phyloP scores from a whole-genome alignment of 2,113 vertebrate species.

The Cheirogaleus medius region DNA sequence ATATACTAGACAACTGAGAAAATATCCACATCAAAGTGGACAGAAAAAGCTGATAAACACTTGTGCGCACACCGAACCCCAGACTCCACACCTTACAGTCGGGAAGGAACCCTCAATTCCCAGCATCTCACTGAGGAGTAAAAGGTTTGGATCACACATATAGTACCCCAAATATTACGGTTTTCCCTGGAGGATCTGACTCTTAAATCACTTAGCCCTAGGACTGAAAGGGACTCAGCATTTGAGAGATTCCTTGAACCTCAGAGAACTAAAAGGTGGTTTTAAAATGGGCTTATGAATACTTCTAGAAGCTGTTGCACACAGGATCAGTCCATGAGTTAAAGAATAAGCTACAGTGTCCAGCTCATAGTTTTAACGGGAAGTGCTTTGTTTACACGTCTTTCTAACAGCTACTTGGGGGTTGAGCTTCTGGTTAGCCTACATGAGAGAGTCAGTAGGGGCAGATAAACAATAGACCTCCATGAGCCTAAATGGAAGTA shows the following conservation, averaged over 20 bases:
- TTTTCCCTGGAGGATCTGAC: not conserved
- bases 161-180: not conserved
- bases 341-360: not conserved
- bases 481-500: not conserved
- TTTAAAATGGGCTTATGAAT: not conserved
- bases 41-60: not conserved
- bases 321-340: not conserved
- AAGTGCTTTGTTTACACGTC: not conserved
- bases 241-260: not conserved
- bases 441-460: not conserved
- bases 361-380: not conserved
- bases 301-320: not conserved
- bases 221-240: not conserved
- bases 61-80: not conserved
- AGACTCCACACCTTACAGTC: not conserved
- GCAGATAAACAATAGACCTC: not conserved
- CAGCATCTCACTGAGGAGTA: no score
- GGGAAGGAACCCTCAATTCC: not conserved
- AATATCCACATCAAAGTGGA: not conserved
- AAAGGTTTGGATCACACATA: accelerated
- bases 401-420: not conserved
- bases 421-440: not conserved
- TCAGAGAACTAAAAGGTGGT: not conserved
- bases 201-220: not conserved
- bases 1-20: accelerated